These are phyloP conservation scores for Tadarida brasiliensis DNA, from an alignment of 2,797 vertebrate genomes.

Conservation along the genomic window DNA sequence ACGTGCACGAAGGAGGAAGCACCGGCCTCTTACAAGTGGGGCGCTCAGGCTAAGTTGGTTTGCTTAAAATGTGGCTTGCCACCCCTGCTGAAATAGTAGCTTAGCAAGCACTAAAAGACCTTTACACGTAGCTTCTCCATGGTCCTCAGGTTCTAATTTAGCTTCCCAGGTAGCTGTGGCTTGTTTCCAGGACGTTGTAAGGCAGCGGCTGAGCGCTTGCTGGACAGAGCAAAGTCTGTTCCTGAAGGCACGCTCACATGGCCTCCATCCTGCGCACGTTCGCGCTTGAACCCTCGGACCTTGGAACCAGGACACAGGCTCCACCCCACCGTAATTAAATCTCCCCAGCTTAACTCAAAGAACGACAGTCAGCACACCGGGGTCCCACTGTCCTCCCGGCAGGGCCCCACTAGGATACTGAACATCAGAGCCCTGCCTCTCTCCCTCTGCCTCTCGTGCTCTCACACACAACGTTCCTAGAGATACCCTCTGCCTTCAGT, in stretches of 20 bases:
- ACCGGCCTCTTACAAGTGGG: neutral
- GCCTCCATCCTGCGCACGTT: neutral
- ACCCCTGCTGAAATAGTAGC: neutral
- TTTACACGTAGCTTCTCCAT: neutral
- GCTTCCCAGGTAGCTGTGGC: neutral
- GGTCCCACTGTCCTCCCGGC: neutral
- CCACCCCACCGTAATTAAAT: neutral
- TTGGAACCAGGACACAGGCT: slow-evolving; percentile 37
- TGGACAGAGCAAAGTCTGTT: slow-evolving; percentile 59
- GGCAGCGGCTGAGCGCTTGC: neutral
- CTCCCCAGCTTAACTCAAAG: slow-evolving; percentile 11
- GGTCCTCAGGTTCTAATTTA: neutral
- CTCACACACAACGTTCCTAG: neutral
- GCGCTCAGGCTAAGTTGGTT: neutral
- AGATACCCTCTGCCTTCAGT: neutral
- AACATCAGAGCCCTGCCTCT: neutral
- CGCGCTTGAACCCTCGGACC: neutral
- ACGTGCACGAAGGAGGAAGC: neutral
- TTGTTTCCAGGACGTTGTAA: slow-evolving; percentile 5
- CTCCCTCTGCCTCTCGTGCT: neutral
- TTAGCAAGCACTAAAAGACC: neutral
- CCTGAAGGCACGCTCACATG: slow-evolving; percentile 52
- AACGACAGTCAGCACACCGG: neutral
- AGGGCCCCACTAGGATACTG: neutral
- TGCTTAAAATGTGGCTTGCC: neutral